Conservation (phyloP, 2,888 invertebrate genomes). For the Sinelater perroti region DNA sequence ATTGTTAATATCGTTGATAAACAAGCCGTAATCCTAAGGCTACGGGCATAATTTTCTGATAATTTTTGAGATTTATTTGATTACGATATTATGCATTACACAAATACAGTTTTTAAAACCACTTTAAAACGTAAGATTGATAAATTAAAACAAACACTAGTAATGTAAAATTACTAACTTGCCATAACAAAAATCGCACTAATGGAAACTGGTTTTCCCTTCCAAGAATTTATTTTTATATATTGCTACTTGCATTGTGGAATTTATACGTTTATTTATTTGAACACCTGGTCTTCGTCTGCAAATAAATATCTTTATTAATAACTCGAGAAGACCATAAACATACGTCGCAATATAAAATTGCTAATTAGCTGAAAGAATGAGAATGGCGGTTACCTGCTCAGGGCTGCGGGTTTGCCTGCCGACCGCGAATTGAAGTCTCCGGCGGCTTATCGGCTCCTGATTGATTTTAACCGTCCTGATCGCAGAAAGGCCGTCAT, state of each 20-base stretch:
- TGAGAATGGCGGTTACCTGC: background rate
- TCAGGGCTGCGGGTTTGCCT: background rate
- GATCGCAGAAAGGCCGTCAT: too few species aligned
- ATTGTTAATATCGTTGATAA: too few species aligned
- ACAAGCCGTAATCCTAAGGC: too few species aligned
- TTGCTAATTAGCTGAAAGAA: background rate
- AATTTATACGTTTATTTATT: slow-evolving; percentile 31
- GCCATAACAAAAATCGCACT: slow-evolving; percentile 26
- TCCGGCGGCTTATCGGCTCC: background rate
- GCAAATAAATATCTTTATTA: slow-evolving; percentile 23
- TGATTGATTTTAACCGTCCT: too few species aligned
- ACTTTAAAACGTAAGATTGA: slow-evolving; percentile 13
- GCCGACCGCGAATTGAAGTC: background rate
- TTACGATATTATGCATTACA: too few species aligned
- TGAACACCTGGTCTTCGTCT: slow-evolving; percentile 23
- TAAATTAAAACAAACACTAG: slow-evolving; percentile 14
- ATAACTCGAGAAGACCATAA: background rate
- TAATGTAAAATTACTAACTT: slow-evolving; percentile 34
- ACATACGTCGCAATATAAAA: background rate
- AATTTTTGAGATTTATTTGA: too few species aligned
- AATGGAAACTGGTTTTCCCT: slow-evolving; percentile 30
- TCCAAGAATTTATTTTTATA: slow-evolving; percentile 30
- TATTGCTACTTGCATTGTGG: slow-evolving; percentile 32
- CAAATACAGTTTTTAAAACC: too few species aligned
- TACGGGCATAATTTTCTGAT: too few species aligned